Base-by-base conservation (phyloP, 2,888 invertebrate species). In the Philopedon plagiatum region DNA sequence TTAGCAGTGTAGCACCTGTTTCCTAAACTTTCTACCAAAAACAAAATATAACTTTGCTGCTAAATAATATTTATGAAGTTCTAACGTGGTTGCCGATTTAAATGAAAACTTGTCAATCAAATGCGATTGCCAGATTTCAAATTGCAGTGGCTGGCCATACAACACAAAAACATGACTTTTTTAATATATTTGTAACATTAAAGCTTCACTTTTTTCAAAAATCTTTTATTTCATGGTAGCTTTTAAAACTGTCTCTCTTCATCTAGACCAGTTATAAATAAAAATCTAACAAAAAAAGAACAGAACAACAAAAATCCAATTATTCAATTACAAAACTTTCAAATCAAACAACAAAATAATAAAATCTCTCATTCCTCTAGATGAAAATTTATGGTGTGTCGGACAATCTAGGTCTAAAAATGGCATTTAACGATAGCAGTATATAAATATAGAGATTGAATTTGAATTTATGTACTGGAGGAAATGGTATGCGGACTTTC, bases 371-470 rank as follows among this genome's bases (percentile, higher is more conserved):
- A 51, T 51, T 54, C 54, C 64, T 15, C 49, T 49, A 58, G 66
- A 62, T 70, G 68, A 73, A 73, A 73, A 69, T 73, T 73, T 73
- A 73, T 64, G 73, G 69, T 68, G 73, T 69, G 73, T 64, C 73
- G 68, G 68, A 26, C 65, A 61, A 73, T 62, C 69, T 73, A 58
- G 74, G 74, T 57, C 74, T 49, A 70, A 74, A 74, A 74, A 74
- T 71, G 58, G 34, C 65, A 41, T 73, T 73, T 73, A 73, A 73
- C 73, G 73, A 74, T 67, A 67, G 60, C 71, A 71, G 66, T 71
- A 74, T 71, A 74, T 74, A 74, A 74, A 74, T 74, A 74, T 71
- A 71, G 74, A 74, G 74, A 74, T 74, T 74, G 74, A 74, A 74
- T 74, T 74, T 74, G 74, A 74, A 74, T 74, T 74, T 74, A 74